These are phyloP conservation scores for Stichopus chloronotus DNA, from an alignment of 35 echinoderm and acorn worm species.

Conservation along the genomic window DNA sequence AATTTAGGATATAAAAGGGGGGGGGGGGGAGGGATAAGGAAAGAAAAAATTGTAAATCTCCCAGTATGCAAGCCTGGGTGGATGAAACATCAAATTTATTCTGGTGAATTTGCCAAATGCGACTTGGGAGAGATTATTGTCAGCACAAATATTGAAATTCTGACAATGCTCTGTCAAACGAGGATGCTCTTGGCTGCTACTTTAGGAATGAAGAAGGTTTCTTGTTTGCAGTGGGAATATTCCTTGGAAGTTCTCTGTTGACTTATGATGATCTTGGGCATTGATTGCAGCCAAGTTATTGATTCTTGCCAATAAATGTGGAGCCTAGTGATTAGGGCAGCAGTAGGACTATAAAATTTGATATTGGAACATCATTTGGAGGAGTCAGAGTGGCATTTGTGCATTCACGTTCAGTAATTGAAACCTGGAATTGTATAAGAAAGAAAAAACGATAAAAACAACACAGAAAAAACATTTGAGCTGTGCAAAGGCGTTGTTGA, in stretches of 20 bases:
- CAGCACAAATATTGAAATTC: neutral
- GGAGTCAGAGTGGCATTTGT: neutral
- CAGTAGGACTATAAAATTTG: slow-evolving; percentile 2
- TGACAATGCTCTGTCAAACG: neutral
- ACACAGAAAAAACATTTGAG: neutral
- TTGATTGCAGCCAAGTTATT: neutral
- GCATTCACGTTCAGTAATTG: neutral
- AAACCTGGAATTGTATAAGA: neutral
- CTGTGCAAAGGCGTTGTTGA: too few species aligned
- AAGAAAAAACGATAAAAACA: neutral
- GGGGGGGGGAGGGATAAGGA: too few species aligned
- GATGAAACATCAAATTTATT: neutral
- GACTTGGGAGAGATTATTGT: neutral
- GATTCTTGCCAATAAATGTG: slow-evolving; percentile 34
- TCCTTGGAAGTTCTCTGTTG: neutral
- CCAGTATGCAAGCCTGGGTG: neutral
- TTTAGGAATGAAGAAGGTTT: neutral
- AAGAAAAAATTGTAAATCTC: too few species aligned
- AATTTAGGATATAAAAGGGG: too few species aligned
- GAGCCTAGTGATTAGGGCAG: neutral
- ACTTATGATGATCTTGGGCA: neutral
- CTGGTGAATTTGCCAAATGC: neutral
- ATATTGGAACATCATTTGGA: slow-evolving; percentile 25
- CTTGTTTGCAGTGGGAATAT: neutral
- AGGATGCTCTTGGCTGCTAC: neutral